These are phyloP conservation scores for Ochropleura plecta DNA, from an alignment of 2,888 invertebrate species.

Conservation along the genomic window DNA sequence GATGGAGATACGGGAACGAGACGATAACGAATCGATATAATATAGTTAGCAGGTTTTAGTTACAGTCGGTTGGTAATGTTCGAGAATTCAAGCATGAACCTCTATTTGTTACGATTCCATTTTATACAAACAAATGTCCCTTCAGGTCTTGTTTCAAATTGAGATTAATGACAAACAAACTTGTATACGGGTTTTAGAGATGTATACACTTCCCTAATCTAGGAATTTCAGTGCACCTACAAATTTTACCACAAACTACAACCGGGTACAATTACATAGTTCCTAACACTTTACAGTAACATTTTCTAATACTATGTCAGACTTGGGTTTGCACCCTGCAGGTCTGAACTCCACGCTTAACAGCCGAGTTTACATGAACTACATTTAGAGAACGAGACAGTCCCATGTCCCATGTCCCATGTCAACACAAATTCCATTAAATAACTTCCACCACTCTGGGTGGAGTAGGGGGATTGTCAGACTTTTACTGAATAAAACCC, in stretches of 20 bases:
- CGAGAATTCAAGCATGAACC: neutral
- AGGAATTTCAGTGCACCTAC: neutral
- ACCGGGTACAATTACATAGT: neutral
- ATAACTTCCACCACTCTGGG: too few relatives aligned
- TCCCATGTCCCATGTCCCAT: neutral
- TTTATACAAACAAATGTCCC: neutral
- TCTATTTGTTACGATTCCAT: neutral
- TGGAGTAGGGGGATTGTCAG: too few relatives aligned
- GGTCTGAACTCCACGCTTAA: neutral
- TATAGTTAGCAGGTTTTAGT: neutral
- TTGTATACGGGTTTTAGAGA: neutral
- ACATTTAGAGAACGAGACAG: neutral
- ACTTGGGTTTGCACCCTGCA: neutral
- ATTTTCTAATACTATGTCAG: neutral
- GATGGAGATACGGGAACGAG: conserved; percentile 18
- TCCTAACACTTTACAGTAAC: neutral
- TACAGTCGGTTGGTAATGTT: neutral
- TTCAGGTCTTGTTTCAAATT: neutral
- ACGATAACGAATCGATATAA: conserved; percentile 21
- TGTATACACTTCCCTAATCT: neutral
- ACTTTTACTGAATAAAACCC: too few relatives aligned
- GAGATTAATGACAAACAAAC: neutral
- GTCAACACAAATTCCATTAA: conserved; percentile 6
- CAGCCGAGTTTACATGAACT: neutral
- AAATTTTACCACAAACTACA: neutral